A percentile compares a stretch with the other conserved stretches of the same genome.
phyloP scores from a whole-genome alignment of 2,113 vertebrate species.

The Paedocypris sp. region DNA sequence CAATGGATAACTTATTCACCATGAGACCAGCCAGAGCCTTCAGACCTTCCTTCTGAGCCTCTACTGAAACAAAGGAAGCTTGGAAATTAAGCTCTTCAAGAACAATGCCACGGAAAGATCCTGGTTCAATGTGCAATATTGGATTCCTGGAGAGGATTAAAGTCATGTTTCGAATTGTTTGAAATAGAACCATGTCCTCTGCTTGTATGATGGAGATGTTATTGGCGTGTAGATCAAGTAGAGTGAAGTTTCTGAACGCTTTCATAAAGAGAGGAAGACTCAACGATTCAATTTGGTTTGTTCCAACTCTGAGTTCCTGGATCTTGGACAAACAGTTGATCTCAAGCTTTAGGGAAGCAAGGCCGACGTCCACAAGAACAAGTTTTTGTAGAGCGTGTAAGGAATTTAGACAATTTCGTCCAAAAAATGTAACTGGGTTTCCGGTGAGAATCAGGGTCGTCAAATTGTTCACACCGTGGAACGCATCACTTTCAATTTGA shows the following conservation, averaged over 20 bases:
- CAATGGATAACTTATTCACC: constrained; percentile 47
- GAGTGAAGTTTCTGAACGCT: constrained; percentile 7
- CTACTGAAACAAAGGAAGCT: constrained; percentile 47
- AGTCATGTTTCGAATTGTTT: constrained; percentile 46
- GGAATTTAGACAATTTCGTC: not conserved
- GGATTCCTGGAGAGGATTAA: constrained; percentile 61
- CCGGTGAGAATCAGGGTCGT: constrained; percentile 27
- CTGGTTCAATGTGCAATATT: constrained; percentile 53
- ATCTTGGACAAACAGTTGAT: constrained; percentile 15
- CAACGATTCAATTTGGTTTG: constrained; percentile 13
- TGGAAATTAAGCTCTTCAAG: constrained; percentile 52
- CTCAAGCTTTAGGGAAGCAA: constrained; percentile 4
- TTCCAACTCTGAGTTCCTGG: constrained; percentile 19
- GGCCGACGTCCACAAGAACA: constrained; percentile 17
- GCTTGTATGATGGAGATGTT: constrained; percentile 22
- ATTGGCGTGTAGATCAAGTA: constrained; percentile 26
- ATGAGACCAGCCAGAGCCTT: constrained; percentile 52
- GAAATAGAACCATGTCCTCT: constrained; percentile 31
- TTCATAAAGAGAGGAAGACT: constrained; percentile 21
- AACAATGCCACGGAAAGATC: constrained; percentile 47
- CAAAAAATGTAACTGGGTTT: constrained; percentile 12
- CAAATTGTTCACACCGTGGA: constrained; percentile 25
- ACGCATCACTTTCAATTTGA: constrained; percentile 5
- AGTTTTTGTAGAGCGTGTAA: constrained; percentile 1
- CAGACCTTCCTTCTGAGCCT: constrained; percentile 43